Evolutionary conservation across 2,113 vertebrate species (phyloP).

Genomic region (Morphnarchus princeps): DNA sequence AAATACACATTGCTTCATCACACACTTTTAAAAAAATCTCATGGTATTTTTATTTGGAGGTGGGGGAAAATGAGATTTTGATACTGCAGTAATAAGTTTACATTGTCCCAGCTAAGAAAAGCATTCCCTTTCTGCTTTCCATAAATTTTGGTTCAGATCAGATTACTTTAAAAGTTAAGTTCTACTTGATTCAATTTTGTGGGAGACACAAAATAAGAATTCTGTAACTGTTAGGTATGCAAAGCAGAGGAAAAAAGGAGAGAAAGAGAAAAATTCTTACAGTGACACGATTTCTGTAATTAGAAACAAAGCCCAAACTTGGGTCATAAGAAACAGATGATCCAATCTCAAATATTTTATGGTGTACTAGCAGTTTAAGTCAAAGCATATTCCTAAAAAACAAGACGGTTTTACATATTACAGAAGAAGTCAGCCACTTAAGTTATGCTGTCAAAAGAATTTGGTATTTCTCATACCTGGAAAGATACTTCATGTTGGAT

Average conservation of each 20-base stretch:
- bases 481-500: background rate
- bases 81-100: background rate
- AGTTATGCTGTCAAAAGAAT: background rate
- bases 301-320: background rate
- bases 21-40: background rate
- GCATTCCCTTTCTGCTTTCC: constrained; percentile 63
- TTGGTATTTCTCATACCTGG: constrained; percentile 30
- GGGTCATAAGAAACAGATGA: constrained; percentile 21
- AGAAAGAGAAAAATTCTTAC: constrained; percentile 48
- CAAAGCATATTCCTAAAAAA: background rate
- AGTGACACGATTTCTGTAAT: background rate
- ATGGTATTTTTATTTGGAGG: background rate
- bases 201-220: background rate
- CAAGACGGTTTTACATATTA: background rate
- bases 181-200: background rate
- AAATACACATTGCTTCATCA: background rate
- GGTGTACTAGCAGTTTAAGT: background rate
- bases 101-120: constrained; percentile 37
- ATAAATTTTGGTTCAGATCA: background rate
- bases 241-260: constrained; percentile 59
- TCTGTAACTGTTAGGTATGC: background rate
- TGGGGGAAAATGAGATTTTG: background rate
- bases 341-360: background rate
- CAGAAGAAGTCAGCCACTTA: background rate
- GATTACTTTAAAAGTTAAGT: background rate